phyloP scores from a whole-genome alignment of 2,888 invertebrate genomes.

The Arctia plantaginis region DNA sequence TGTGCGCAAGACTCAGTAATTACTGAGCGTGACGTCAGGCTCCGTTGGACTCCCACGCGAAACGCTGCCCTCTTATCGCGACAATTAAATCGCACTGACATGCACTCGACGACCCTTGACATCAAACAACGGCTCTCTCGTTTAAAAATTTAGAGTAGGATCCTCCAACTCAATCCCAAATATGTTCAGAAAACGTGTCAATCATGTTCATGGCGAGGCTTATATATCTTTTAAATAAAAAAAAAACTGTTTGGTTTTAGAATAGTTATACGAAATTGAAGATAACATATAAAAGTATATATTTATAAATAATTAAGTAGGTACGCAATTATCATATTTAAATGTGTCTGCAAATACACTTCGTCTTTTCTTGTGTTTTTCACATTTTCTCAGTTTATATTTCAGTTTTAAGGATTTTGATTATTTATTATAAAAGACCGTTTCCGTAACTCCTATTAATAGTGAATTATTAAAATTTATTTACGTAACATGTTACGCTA shows the following conservation, averaged over 20 bases:
- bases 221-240: not conserved
- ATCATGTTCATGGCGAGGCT: not conserved
- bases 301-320: too few species aligned
- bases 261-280: too few species aligned
- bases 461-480: constrained; percentile 24
- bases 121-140: constrained; percentile 59
- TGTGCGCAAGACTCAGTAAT: constrained; percentile 65
- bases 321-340: not conserved
- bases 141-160: constrained; percentile 48
- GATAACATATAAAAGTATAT: too few species aligned
- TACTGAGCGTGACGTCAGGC: constrained; percentile 69
- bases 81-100: constrained; percentile 78
- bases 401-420: not conserved
- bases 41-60: constrained; percentile 70
- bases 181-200: constrained; percentile 5
- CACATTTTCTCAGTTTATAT: not conserved
- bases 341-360: not conserved
- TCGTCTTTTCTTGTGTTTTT: not conserved
- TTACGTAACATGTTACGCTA: constrained; percentile 12
- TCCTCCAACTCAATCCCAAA: constrained; percentile 33
- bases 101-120: constrained; percentile 54
- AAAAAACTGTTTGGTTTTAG: not conserved
- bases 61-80: constrained; percentile 66
- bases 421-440: not conserved
- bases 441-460: not conserved